Conservation (phyloP, 2,797 vertebrate species). For the Sparidentex hasta region DNA sequence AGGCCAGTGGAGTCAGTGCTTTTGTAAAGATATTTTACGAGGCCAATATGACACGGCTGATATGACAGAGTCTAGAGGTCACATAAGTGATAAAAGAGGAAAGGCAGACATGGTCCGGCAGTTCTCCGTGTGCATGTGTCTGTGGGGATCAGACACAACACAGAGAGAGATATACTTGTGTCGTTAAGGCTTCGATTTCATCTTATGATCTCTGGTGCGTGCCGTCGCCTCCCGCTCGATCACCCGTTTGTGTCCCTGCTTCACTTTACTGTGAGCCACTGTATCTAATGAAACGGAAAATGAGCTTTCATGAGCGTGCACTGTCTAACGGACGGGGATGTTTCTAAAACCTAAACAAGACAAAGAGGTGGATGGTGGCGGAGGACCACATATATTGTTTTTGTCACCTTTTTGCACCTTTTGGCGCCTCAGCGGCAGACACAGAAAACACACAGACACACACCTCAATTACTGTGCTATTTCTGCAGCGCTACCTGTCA, state of each 20-base stretch:
- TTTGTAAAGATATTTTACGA: slow-evolving; percentile 70
- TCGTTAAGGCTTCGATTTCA: slow-evolving; percentile 60
- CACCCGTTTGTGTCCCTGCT: slow-evolving; percentile 18
- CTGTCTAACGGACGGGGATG: slow-evolving; percentile 16
- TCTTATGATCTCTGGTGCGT: slow-evolving; percentile 58
- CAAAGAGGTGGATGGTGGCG: slow-evolving; percentile 4
- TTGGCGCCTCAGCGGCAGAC: slow-evolving; percentile 24
- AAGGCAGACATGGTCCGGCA: slow-evolving; percentile 47
- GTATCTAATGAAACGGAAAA: slow-evolving; percentile 38
- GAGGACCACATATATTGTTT: slow-evolving; percentile 42
- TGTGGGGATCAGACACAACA: slow-evolving; percentile 37
- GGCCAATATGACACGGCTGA: slow-evolving; percentile 61
- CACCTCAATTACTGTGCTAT: slow-evolving; percentile 78
- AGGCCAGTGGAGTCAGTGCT: slow-evolving; percentile 49
- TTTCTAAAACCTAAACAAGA: slow-evolving; percentile 29
- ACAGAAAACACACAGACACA: slow-evolving; percentile 22
- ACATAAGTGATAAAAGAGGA: slow-evolving; percentile 60
- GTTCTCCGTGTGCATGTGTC: slow-evolving; percentile 28
- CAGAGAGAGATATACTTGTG: slow-evolving; percentile 53
- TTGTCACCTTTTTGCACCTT: slow-evolving; percentile 54
- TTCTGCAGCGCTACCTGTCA: slow-evolving; percentile 76
- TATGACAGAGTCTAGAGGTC: slow-evolving; percentile 70
- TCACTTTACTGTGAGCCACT: slow-evolving; percentile 17
- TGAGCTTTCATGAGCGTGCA: slow-evolving; percentile 19
- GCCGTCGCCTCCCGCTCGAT: slow-evolving; percentile 38